Conservation (phyloP, 2,797 vertebrate species). For the Malacoraja senta region DNA sequence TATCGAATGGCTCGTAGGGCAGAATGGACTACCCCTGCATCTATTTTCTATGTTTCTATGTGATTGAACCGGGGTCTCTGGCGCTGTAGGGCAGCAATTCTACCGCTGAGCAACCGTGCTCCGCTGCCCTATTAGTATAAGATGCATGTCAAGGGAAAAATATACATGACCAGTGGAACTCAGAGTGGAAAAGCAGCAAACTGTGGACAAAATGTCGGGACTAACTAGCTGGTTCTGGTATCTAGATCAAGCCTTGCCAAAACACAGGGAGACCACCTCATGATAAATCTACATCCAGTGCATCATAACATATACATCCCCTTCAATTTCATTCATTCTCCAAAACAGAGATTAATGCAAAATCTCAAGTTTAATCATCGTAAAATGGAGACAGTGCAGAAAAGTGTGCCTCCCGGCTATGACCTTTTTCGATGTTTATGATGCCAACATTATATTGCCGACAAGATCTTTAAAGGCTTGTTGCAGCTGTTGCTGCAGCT, state of each 20-base stretch:
- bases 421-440: constrained; percentile 27
- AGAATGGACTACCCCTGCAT: too few species aligned
- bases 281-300: not conserved
- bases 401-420: constrained; percentile 26
- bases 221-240: not conserved
- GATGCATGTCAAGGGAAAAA: too few species aligned
- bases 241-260: not conserved
- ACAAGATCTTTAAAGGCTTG: not conserved
- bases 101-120: too few species aligned
- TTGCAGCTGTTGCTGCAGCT: not conserved
- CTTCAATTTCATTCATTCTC: not conserved
- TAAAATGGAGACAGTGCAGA: not conserved
- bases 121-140: too few species aligned
- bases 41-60: too few species aligned
- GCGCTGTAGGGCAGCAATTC: too few species aligned
- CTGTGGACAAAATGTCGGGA: not conserved
- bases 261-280: not conserved
- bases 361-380: constrained; percentile 16
- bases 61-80: too few species aligned
- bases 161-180: not conserved
- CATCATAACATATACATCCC: not conserved
- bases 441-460: constrained; percentile 2
- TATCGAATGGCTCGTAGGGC: too few species aligned
- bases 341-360: constrained; percentile 20
- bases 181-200: not conserved